phyloP scores from a whole-genome alignment of 2,113 vertebrate species.

The Polyodon spathula region DNA sequence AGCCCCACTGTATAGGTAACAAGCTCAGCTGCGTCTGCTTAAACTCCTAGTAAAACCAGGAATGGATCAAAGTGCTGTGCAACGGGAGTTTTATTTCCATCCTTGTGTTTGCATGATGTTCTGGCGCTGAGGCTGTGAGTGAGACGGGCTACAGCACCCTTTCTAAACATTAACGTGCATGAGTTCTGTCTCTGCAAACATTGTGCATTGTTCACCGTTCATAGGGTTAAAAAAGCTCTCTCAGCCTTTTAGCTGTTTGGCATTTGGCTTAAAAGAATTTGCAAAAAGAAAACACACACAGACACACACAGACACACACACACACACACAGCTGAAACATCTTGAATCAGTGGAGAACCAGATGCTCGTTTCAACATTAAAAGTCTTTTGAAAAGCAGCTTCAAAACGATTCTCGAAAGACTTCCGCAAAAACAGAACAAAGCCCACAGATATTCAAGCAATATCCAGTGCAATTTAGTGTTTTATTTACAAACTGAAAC shows the following conservation, averaged over 20 bases:
- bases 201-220: too few species aligned
- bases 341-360: constrained; percentile 55
- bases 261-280: constrained; percentile 24
- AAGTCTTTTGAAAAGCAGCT: constrained; percentile 48
- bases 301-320: constrained; percentile 38
- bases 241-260: constrained; percentile 22
- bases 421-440: constrained; percentile 53
- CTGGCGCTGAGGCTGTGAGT: too few species aligned
- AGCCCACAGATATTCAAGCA: constrained; percentile 57
- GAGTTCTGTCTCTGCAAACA: too few species aligned
- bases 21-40: too few species aligned
- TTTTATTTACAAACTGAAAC: constrained; percentile 64
- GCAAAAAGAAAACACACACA: constrained; percentile 31
- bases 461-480: constrained; percentile 57
- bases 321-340: constrained; percentile 44
- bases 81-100: too few species aligned
- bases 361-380: constrained; percentile 57
- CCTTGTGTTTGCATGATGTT: too few species aligned
- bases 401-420: constrained; percentile 52
- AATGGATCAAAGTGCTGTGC: too few species aligned
- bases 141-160: too few species aligned
- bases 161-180: too few species aligned
- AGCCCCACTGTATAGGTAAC: too few species aligned
- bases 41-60: too few species aligned
- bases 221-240: background rate